phyloP scores from a whole-genome alignment of 2,888 invertebrate species.

The Danaus chrysippus region DNA sequence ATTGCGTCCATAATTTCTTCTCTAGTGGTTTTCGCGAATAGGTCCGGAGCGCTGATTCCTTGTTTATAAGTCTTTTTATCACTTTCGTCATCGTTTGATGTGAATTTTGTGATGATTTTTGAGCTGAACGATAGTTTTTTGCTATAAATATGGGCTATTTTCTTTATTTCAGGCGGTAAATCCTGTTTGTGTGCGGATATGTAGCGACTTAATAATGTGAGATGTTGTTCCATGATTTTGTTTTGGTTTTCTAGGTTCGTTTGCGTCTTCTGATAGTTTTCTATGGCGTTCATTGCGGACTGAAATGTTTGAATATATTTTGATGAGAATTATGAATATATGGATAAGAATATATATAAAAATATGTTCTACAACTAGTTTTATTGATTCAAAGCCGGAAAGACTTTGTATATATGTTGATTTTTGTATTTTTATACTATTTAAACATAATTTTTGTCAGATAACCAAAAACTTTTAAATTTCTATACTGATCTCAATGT shows the following conservation, averaged over 20 bases:
- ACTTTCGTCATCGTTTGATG: conserved; percentile 58
- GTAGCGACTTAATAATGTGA: conserved; percentile 84
- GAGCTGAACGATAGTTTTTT: conserved; percentile 66
- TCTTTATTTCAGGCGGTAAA: conserved; percentile 85
- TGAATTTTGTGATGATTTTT: conserved; percentile 65
- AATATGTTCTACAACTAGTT: too few relatives aligned
- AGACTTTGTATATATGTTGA: too few relatives aligned
- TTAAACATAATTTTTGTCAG: too few relatives aligned
- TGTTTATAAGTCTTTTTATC: conserved; percentile 58
- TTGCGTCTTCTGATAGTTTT: conserved; percentile 81
- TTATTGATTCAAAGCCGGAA: too few relatives aligned
- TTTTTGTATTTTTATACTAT: too few relatives aligned
- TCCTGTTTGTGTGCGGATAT: conserved; percentile 84
- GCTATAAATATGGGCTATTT: conserved; percentile 83
- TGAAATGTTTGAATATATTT: conserved; percentile 47
- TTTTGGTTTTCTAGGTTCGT: conserved; percentile 84
- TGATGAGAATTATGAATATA: too few relatives aligned
- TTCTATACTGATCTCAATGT: too few relatives aligned
- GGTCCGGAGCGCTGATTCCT: conserved; percentile 63
- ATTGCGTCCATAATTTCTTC: conserved; percentile 48
- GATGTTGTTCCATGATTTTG: conserved; percentile 86
- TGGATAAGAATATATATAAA: too few relatives aligned
- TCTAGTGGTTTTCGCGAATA: conserved; percentile 61
- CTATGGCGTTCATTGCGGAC: conserved; percentile 83
- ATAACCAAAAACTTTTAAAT: too few relatives aligned